Evolutionary conservation across 2,797 vertebrate genomes (phyloP).

Genomic region (Vipera ursinii): DNA sequence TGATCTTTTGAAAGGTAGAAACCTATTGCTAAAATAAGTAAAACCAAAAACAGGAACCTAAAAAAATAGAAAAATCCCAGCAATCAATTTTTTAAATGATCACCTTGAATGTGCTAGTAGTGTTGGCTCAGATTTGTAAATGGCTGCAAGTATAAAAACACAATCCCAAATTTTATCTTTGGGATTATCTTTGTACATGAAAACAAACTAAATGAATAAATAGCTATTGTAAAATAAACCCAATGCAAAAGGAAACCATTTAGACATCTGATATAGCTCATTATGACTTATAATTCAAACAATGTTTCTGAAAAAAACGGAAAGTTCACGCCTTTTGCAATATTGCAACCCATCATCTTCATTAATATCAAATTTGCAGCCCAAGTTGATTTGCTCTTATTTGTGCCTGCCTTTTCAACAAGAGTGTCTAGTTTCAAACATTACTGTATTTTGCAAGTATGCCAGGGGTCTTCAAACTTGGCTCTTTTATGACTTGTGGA

Average conservation of each 20-base stretch:
- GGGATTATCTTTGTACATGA: not conserved
- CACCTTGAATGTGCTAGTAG: not conserved
- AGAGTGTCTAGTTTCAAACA: not conserved
- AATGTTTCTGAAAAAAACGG: not conserved
- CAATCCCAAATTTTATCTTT: not conserved
- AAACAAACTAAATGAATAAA: not conserved
- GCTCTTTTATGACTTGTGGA: too few relatives aligned
- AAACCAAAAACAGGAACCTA: not conserved
- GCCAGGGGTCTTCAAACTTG: too few relatives aligned
- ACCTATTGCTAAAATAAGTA: not conserved
- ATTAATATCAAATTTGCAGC: not conserved
- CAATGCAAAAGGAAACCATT: not conserved
- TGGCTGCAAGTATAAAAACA: constrained; percentile 7
- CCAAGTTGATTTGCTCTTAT: not conserved
- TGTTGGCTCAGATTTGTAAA: not conserved
- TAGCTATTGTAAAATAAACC: not conserved
- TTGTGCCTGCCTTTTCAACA: not conserved
- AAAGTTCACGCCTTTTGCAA: not conserved
- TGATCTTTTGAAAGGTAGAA: not conserved
- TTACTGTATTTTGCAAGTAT: not conserved
- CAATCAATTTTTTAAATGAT: not conserved
- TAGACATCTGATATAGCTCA: not conserved
- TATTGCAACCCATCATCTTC: not conserved
- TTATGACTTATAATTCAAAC: not conserved
- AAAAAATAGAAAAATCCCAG: not conserved